phyloP scores from a whole-genome alignment of 2,888 invertebrate genomes.

The Agapostemon virescens region DNA sequence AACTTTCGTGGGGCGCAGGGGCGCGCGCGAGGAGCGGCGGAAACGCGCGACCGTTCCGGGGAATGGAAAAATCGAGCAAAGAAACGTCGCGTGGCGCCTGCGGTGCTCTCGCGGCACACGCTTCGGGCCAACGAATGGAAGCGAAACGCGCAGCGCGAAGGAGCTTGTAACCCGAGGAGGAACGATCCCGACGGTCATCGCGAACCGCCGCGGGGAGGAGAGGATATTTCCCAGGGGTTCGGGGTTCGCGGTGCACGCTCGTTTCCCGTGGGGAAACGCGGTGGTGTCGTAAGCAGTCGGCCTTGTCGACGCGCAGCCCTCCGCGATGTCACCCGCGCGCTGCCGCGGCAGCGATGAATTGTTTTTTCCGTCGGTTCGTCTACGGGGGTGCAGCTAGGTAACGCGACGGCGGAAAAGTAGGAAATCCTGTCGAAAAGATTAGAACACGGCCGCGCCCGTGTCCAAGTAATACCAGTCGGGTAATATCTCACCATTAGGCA shows the following conservation, averaged over 20 bases:
- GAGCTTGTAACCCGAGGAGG: too few species aligned
- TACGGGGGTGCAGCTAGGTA: slow-evolving; percentile 41
- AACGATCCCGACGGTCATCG: too few species aligned
- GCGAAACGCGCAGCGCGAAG: too few species aligned
- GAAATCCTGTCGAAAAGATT: slow-evolving; percentile 80
- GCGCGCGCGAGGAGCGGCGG: neutral
- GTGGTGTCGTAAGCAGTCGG: slow-evolving; percentile 24
- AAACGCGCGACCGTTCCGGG: neutral
- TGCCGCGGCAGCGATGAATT: slow-evolving; percentile 25
- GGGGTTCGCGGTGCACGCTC: slow-evolving; percentile 6
- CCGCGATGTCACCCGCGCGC: slow-evolving; percentile 30
- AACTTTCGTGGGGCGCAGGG: slow-evolving; percentile 13
- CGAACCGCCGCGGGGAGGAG: too few species aligned
- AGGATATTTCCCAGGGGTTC: slow-evolving; percentile 27
- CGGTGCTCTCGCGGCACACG: neutral
- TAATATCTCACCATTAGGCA: slow-evolving; percentile 81
- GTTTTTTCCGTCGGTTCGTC: slow-evolving; percentile 47
- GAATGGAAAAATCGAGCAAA: slow-evolving; percentile 14
- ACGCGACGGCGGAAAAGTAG: slow-evolving; percentile 75
- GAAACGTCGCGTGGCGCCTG: neutral
- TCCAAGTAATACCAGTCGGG: slow-evolving; percentile 79
- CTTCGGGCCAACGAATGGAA: neutral
- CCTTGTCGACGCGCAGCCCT: slow-evolving; percentile 24
- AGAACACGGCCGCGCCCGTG: slow-evolving; percentile 79
- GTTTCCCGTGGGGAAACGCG: neutral